These are phyloP conservation scores for Dendrolimus houi DNA, from an alignment of 2,888 invertebrate species.

Conservation along the genomic window DNA sequence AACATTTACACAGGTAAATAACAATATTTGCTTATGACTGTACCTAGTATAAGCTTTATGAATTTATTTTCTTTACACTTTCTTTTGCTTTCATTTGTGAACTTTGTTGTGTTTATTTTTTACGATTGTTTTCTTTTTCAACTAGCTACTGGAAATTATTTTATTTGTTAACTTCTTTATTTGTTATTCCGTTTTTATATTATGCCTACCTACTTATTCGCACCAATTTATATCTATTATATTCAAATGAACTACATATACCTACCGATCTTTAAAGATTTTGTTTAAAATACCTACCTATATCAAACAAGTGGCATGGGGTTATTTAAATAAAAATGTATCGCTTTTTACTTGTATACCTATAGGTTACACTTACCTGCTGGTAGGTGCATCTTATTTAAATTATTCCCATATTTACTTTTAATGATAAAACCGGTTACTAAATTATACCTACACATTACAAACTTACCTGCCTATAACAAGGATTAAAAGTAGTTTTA, in stretches of 20 bases:
- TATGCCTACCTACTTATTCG: no score
- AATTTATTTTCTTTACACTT: constrained; percentile 14
- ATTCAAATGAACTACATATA: no score
- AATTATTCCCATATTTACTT: neutral
- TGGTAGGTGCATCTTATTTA: neutral
- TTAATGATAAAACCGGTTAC: neutral
- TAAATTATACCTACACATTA: no score
- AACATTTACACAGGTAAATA: constrained; percentile 1
- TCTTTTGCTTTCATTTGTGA: constrained; percentile 10
- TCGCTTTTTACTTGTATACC: no score
- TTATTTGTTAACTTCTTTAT: neutral
- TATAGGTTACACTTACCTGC: no score
- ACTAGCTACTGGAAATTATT: neutral
- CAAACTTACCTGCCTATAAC: no score
- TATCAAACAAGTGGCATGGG: no score
- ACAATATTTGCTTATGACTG: constrained; percentile 17
- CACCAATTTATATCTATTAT: no score
- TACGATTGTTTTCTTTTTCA: neutral
- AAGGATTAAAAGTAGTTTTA: no score
- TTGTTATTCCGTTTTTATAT: neutral
- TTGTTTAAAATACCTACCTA: no score
- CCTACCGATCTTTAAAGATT: no score
- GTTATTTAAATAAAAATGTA: no score
- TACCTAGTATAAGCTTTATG: constrained; percentile 18
- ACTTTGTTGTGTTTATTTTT: neutral